Evolutionary conservation across 1,140 invertebrate species (phyloP).

Genomic region (Rhynchophorus ferrugineus): DNA sequence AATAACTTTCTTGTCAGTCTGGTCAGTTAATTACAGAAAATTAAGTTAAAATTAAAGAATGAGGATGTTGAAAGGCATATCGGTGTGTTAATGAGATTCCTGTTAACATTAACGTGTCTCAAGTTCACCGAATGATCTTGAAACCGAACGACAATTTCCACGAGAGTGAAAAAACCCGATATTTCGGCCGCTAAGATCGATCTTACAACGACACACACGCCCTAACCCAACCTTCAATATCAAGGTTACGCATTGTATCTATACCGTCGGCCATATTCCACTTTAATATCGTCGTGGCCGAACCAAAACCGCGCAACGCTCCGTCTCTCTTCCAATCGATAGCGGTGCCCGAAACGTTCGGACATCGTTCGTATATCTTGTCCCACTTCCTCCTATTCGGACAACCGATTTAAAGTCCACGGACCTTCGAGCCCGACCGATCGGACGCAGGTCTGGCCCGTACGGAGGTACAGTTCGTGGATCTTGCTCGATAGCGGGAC

Average conservation of each 20-base stretch:
- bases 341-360: not conserved
- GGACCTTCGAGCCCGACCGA: not conserved
- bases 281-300: not conserved
- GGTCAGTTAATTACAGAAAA: no score
- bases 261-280: not conserved
- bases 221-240: not conserved
- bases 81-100: no score
- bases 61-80: no score
- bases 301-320: no score
- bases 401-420: not conserved
- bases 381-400: not conserved
- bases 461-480: not conserved
- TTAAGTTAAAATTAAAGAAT: no score
- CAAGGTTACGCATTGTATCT: not conserved
- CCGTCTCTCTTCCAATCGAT: not conserved
- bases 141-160: no score
- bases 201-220: not conserved
- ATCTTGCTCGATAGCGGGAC: no score
- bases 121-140: no score
- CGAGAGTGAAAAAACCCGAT: no score
- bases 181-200: not conserved
- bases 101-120: no score
- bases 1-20: no score
- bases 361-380: not conserved
- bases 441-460: not conserved